A percentile compares a stretch with the other conserved stretches of the same genome.
Evolutionary conservation across 92 coral and sea anemone genomes (phyloP).

Genomic region (Meandrina meandrites): DNA sequence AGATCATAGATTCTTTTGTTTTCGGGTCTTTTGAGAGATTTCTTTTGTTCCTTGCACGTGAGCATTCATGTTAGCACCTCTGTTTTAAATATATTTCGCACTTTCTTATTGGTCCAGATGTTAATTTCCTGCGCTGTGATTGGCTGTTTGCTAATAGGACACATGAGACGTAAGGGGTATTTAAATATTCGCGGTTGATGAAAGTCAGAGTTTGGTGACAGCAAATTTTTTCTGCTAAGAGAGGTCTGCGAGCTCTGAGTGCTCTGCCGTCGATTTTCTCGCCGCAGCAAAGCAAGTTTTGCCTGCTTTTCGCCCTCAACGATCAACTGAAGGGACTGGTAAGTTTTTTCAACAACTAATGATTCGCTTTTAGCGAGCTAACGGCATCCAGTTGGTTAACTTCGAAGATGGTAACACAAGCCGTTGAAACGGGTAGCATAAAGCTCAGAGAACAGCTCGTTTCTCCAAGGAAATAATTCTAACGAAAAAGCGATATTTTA

Average conservation of each 20-base stretch:
- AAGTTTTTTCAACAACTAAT: constrained; percentile 8
- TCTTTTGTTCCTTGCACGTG: constrained; percentile 78
- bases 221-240: constrained; percentile 20
- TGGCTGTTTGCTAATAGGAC: constrained; percentile 88
- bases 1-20: constrained; percentile 42
- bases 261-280: constrained; percentile 6
- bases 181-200: constrained; percentile 99
- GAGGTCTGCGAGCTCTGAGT: neutral
- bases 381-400: constrained; percentile 16
- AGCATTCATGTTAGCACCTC: constrained; percentile 75
- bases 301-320: neutral
- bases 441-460: neutral
- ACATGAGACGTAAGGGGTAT: constrained; percentile 95
- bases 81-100: constrained; percentile 76
- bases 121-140: constrained; percentile 48
- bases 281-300: neutral
- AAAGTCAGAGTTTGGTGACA: constrained; percentile 79
- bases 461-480: neutral
- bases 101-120: constrained; percentile 60
- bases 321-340: constrained; percentile 14
- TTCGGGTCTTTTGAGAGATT: constrained; percentile 24
- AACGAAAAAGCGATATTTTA: neutral
- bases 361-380: neutral
- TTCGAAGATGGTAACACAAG: constrained; percentile 28
- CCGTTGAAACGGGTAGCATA: neutral